These are phyloP conservation scores for Eulemur rubriventer DNA, from an alignment of 2,797 vertebrate genomes.

Conservation along the genomic window DNA sequence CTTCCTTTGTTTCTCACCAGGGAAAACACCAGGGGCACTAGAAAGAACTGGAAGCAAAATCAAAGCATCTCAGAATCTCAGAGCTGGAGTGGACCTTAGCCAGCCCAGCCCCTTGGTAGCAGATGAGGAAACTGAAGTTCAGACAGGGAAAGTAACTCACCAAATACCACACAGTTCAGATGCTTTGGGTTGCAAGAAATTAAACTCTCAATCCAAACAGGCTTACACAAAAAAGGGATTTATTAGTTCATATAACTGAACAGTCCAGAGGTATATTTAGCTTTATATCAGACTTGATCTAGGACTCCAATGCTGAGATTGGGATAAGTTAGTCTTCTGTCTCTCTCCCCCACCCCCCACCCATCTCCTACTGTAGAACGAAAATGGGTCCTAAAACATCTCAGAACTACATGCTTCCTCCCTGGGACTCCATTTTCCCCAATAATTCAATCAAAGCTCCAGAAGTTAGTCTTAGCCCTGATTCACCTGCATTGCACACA, in stretches of 20 bases:
- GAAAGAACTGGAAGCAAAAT: neutral
- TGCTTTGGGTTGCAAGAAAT: neutral
- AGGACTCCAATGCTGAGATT: neutral
- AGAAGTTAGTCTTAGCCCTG: neutral
- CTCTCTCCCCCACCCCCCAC: accelerated
- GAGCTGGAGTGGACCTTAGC: neutral
- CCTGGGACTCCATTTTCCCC: neutral
- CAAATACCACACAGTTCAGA: neutral
- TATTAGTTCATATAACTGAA: neutral
- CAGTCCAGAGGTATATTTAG: neutral
- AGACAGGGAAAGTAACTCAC: neutral
- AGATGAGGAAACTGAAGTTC: neutral
- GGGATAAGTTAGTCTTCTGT: neutral
- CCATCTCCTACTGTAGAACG: neutral
- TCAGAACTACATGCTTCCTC: neutral
- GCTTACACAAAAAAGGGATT: neutral
- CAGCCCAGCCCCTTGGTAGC: neutral
- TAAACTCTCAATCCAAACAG: neutral
- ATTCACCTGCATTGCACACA: neutral
- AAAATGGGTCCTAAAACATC: neutral
- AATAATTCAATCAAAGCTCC: neutral
- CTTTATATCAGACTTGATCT: neutral
- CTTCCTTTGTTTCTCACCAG: neutral
- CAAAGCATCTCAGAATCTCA: neutral
- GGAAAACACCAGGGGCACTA: neutral